Base-by-base conservation (phyloP, 2,113 vertebrate genomes). In the Coryphaenoides rupestris region DNA sequence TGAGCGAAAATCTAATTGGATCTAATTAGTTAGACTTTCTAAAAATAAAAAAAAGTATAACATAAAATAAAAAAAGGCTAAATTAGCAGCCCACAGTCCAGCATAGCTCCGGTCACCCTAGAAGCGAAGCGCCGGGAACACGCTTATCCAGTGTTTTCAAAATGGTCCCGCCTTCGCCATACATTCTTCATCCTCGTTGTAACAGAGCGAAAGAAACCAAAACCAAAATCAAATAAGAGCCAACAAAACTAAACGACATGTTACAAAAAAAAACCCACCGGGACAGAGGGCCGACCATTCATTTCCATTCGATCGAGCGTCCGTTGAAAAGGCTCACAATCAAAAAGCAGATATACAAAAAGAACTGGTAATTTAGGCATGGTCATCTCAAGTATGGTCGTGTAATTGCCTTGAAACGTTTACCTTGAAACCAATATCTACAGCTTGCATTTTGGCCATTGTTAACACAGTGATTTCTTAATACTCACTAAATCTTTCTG, bases 351-450 rank as follows among this genome's bases (percentile, higher is more conserved):
- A 75, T 56, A 69, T 81, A 92, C 81, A 92, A 90, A 89, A 89
- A 64, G 13, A 92, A 91, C 86, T 89, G 58, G 85, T 90, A 90
- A 84, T 86, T 64, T 89, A 92, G 89, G 89, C 92, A 94, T 95
- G 92, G 93, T 92, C 91, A 93, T 90, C 87, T 92, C 91, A 93
- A 84, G 89, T 90, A 90, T 88, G 91, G 91, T n/a, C n/a, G n/a
- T n/a, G n/a, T n/a, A n/a, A n/a, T n/a, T n/a, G n/a, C 91, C 92
- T 79, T 88, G 90, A 88, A 91, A 93, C 91, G 92, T 92, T 92
- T 90, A 93, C 87, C 89, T 89, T 90, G 90, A 87, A 91, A 89
- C 82, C 76, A 86, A 77, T 93, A 95, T 94, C 92, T 95, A 96
- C 93, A 95, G 84, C 92, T 80, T 93, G 90, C 89, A 90, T 90